Evolutionary conservation across 2,888 invertebrate genomes (phyloP).

Genomic region (Drosophila picticornis): DNA sequence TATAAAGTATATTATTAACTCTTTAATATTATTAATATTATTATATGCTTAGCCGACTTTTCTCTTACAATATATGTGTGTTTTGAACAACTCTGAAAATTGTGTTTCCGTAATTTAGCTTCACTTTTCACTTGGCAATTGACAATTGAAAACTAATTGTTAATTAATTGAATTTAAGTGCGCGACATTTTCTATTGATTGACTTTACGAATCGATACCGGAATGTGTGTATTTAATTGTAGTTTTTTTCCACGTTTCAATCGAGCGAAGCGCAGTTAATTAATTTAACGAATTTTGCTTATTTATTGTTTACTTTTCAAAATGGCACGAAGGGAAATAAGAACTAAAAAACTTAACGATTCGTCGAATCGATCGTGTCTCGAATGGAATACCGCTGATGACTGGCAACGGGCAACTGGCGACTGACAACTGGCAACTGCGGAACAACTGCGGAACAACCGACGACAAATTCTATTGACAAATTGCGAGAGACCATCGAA

Average conservation of each 20-base stretch:
- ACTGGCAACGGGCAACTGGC: conserved; percentile 28
- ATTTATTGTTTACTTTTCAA: conserved; percentile 55
- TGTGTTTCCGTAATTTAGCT: neutral
- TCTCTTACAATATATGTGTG: neutral
- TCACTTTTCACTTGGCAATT: conserved; percentile 2
- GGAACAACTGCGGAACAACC: conserved; percentile 21
- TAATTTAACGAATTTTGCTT: conserved; percentile 64
- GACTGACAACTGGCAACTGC: conserved; percentile 42
- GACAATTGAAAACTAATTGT: conserved; percentile 35
- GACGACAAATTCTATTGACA: conserved; percentile 64
- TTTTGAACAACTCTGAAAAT: neutral
- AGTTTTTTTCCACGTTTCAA: conserved; percentile 40
- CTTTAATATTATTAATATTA: neutral
- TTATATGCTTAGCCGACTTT: neutral
- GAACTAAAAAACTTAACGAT: conserved; percentile 7
- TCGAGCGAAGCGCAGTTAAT: conserved; percentile 44
- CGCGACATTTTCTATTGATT: conserved; percentile 36
- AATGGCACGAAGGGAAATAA: conserved; percentile 16
- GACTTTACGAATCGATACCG: conserved; percentile 17
- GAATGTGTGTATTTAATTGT: neutral
- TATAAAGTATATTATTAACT: no score
- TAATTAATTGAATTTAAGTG: conserved; percentile 35
- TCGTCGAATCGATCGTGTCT: conserved; percentile 48
- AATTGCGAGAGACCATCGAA: conserved; percentile 52
- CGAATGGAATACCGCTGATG: conserved; percentile 55